These are phyloP conservation scores for Cavia aperea DNA, from an alignment of 2,113 vertebrate genomes.

Conservation along the genomic window DNA sequence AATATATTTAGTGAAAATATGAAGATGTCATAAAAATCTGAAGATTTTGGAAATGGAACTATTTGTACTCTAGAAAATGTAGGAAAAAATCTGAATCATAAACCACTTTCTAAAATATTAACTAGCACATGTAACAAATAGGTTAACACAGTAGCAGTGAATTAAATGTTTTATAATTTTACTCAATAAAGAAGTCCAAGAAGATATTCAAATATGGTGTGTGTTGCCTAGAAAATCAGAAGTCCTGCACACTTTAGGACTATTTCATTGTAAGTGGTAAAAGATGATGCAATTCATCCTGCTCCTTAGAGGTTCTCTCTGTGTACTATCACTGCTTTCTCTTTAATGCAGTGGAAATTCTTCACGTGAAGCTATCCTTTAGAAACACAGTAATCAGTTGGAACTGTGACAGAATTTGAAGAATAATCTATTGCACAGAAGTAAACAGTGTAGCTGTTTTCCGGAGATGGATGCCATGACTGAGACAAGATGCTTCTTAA, in stretches of 20 bases:
- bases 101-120: not conserved
- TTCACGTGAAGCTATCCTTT: not conserved
- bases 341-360: not conserved
- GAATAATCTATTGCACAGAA: not conserved
- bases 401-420: constrained; percentile 8
- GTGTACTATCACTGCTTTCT: not conserved
- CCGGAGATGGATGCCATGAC: not conserved
- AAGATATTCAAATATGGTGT: not conserved
- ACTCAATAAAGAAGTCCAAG: not conserved
- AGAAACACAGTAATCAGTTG: not conserved
- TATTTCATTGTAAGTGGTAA: not conserved
- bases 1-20: not conserved
- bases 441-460: not conserved
- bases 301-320: not conserved
- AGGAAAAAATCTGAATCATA: not conserved
- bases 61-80: not conserved
- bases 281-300: not conserved
- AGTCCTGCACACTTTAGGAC: not conserved
- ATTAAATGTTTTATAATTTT: not conserved
- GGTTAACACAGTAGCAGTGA: not conserved
- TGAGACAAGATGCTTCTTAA: not conserved
- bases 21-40: not conserved
- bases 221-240: not conserved
- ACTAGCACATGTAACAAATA: not conserved
- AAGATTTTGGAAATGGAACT: not conserved